Base-by-base conservation (phyloP, 2,888 invertebrate genomes). In the Limnephilus rhombicus region DNA sequence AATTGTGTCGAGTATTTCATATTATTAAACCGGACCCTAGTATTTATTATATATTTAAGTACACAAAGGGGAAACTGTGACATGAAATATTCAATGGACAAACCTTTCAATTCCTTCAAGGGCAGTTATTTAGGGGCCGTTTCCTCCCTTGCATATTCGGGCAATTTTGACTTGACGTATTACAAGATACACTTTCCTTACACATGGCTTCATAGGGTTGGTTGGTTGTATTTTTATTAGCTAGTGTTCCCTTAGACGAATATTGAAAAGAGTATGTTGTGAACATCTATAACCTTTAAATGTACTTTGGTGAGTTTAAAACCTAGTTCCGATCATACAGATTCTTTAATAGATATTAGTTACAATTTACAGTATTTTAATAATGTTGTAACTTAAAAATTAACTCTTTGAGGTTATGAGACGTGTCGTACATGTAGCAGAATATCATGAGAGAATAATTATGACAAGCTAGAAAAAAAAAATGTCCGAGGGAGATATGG, bases 81-180 rank as follows among this genome's bases (percentile, higher is more conserved):
- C 82, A 82, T 82, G 31, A 82, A 82, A 82, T 82, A 82, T 82
- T 82, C 34, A 82, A 82, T 82, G 34, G 87, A 34, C 45, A 86
- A 41, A 41, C 34, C 53, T 49, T 41, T 41, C 53, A 86, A 86
- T 29, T 68, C 87, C 87, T 86, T 18, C 18, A 53, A 34, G 49
- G 89, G 80, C 29, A 31, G 29, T 82, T 82, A 82, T 34, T 82
- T 34, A 18, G 29, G 82, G 82, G 82, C 2, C 18, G 15, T 82
- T 31, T 34, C 31, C 82, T 31, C 82, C 68, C 82, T 34, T 82
- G 82, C 82, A 82, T 31, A 82, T 82, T 34, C 34, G 31, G 31
- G 7, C 34, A 13, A 24, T 82, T 82, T 82, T 34, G 82, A 82
- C 82, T 34, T 82, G 82, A 82, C 34, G 15, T 82, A 31, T 82